phyloP scores from a whole-genome alignment of 2,888 invertebrate genomes.

The Gortyna flavago region DNA sequence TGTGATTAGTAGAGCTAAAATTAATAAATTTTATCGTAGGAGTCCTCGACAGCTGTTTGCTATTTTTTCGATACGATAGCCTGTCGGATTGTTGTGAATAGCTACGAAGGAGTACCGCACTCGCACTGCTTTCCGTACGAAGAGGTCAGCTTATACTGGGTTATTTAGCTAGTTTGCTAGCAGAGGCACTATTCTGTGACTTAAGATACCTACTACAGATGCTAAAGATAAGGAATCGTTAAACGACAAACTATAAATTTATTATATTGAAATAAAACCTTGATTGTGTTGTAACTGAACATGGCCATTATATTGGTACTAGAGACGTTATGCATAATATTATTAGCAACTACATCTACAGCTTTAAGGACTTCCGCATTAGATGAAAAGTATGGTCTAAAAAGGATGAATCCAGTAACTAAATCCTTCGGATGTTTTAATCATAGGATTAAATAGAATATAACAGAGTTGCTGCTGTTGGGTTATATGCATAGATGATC shows the following conservation, averaged over 20 bases:
- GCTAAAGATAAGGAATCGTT: conserved; percentile 3
- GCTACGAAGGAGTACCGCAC: background rate
- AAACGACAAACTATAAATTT: conserved; percentile 32
- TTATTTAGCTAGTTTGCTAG: background rate
- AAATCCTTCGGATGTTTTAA: too few species aligned
- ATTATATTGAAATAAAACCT: conserved; percentile 28
- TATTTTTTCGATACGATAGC: too few species aligned
- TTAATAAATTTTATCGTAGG: too few species aligned
- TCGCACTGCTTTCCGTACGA: background rate
- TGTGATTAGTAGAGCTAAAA: too few species aligned
- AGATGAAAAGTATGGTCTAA: too few species aligned
- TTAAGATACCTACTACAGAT: conserved; percentile 7
- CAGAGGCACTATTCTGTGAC: background rate
- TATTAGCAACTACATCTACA: background rate
- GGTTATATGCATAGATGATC: background rate
- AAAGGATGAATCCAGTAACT: background rate
- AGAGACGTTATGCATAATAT: background rate
- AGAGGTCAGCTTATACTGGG: background rate
- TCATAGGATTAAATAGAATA: background rate
- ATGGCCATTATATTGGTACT: background rate
- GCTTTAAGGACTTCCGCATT: background rate
- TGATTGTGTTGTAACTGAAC: conserved; percentile 26
- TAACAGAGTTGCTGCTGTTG: too few species aligned
- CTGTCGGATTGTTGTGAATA: too few species aligned
- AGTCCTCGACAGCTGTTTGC: too few species aligned